These are phyloP conservation scores for Zoroaster sp. DNA, from an alignment of 53 echinoderm and acorn worm genomes.

Conservation along the genomic window DNA sequence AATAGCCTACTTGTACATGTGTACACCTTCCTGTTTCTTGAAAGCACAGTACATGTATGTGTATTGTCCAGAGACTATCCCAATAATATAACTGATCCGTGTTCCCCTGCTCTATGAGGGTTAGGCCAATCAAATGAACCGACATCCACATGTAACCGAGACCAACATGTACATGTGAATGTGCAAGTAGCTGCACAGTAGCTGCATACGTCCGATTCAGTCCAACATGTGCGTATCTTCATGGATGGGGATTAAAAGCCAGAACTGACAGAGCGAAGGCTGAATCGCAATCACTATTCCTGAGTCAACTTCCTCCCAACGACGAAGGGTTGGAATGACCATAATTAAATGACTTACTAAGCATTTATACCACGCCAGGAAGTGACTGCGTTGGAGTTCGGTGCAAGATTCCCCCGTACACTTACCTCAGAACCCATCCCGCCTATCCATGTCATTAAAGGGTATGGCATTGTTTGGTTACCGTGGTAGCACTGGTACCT, in stretches of 20 bases:
- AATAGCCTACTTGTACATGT: too few relatives aligned
- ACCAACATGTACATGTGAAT: too few relatives aligned
- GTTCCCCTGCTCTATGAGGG: too few relatives aligned
- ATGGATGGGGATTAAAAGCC: background rate
- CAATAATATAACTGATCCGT: too few relatives aligned
- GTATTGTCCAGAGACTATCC: too few relatives aligned
- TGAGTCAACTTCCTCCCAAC: conserved; percentile 37
- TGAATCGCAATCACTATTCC: conserved; percentile 13
- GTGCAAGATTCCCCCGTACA: background rate
- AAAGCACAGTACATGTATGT: too few relatives aligned
- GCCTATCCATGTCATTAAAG: background rate
- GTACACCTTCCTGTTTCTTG: too few relatives aligned
- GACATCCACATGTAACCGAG: too few relatives aligned
- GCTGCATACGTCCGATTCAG: too few relatives aligned
- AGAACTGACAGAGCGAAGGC: conserved; percentile 2
- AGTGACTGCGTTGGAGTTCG: background rate
- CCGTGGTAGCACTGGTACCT: too few relatives aligned
- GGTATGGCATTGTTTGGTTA: background rate
- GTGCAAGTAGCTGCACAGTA: too few relatives aligned
- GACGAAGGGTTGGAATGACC: background rate
- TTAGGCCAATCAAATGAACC: too few relatives aligned
- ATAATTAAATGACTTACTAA: background rate
- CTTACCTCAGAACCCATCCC: background rate
- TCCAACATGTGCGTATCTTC: background rate
- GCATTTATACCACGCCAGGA: conserved; percentile 2